Conservation (phyloP, 1,140 invertebrate species). For the Plectrocnemia conspersa region DNA sequence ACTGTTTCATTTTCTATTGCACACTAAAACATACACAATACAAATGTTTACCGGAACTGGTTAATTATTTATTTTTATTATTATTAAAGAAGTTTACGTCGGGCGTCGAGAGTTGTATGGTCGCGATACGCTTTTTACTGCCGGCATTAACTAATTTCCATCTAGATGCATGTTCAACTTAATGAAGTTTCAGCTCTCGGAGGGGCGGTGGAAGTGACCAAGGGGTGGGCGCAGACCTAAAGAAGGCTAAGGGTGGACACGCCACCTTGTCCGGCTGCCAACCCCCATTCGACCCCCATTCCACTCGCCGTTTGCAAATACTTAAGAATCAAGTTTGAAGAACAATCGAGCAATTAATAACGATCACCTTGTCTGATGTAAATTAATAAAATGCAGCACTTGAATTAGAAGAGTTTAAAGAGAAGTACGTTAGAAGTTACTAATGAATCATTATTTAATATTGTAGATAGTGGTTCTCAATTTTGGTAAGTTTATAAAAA, state of each 20-base stretch:
- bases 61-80: slow-evolving; percentile 1
- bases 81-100: background rate
- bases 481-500: too few species aligned
- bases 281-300: background rate
- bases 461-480: too few species aligned
- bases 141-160: slow-evolving; percentile 36
- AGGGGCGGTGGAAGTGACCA: slow-evolving; percentile 7
- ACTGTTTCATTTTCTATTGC: too few species aligned
- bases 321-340: slow-evolving; percentile 31
- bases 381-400: slow-evolving; percentile 6
- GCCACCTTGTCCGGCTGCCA: background rate
- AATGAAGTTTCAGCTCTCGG: slow-evolving; percentile 34
- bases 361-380: slow-evolving; percentile 4
- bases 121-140: slow-evolving; percentile 35
- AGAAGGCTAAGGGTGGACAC: slow-evolving; percentile 12
- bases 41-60: too few species aligned
- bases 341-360: slow-evolving; percentile 33
- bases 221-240: background rate
- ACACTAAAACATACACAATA: too few species aligned
- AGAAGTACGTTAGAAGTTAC: too few species aligned
- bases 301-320: slow-evolving; percentile 17
- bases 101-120: slow-evolving; percentile 1
- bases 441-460: too few species aligned
- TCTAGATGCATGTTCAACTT: slow-evolving; percentile 37
- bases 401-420: too few species aligned